Conservation (phyloP, 2,797 vertebrate genomes). For the Pangasius sanitwongsei region DNA sequence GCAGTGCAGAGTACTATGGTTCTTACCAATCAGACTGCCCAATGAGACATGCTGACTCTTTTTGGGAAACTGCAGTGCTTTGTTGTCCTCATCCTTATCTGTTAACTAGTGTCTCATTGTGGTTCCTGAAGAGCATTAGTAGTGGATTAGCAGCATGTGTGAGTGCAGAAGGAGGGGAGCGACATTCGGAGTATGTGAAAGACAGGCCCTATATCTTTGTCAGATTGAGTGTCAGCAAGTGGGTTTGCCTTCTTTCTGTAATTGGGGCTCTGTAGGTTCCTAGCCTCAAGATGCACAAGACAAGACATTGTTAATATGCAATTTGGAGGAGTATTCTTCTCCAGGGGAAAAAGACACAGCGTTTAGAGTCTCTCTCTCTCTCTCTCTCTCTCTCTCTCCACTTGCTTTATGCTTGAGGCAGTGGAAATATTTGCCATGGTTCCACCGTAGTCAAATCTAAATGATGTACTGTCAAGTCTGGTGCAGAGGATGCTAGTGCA, state of each 20-base stretch:
- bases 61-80: neutral
- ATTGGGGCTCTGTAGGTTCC: conserved; percentile 30
- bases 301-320: conserved; percentile 68
- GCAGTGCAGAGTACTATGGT: conserved; percentile 53
- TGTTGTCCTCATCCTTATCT: neutral
- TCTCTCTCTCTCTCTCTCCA: conserved; percentile 17
- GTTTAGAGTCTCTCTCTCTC: conserved; percentile 43
- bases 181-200: neutral
- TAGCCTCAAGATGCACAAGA: conserved; percentile 46
- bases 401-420: conserved; percentile 67
- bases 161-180: neutral
- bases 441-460: conserved; percentile 78
- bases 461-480: conserved; percentile 83
- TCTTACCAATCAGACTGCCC: neutral
- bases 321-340: conserved; percentile 72
- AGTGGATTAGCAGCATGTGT: neutral
- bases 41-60: neutral
- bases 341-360: conserved; percentile 62
- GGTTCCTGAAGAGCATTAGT: neutral
- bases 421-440: conserved; percentile 76
- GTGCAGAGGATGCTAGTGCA: conserved; percentile 75
- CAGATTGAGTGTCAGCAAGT: conserved; percentile 39
- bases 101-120: neutral
- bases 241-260: conserved; percentile 25
- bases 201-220: neutral